phyloP scores from a whole-genome alignment of 2,797 vertebrate genomes.

The Pteropus rufus region DNA sequence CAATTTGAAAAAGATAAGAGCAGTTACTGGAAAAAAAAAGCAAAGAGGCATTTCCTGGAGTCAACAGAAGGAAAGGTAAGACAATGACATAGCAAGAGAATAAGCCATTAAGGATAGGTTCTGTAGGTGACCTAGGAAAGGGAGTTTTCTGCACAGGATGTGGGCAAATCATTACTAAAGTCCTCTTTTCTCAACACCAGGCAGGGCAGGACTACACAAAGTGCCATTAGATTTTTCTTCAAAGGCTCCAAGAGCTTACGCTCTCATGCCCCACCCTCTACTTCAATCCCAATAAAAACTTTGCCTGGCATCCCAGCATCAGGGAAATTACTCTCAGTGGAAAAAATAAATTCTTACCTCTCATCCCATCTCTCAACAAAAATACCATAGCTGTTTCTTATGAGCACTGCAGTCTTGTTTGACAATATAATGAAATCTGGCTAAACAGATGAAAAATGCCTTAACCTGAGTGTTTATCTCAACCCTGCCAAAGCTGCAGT shows the following conservation, averaged over 20 bases:
- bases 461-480: constrained; percentile 62
- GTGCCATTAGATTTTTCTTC: not conserved
- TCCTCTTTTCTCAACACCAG: not conserved
- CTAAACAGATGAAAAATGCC: constrained; percentile 51
- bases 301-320: not conserved
- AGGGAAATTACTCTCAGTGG: not conserved
- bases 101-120: not conserved
- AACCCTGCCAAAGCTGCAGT: not conserved
- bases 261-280: not conserved
- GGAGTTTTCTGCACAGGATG: not conserved
- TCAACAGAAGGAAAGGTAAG: not conserved
- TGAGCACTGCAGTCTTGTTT: not conserved
- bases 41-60: not conserved
- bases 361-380: not conserved
- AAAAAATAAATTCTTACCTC: not conserved
- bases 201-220: rapidly evolving
- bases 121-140: not conserved
- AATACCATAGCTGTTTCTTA: not conserved
- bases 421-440: constrained; percentile 59
- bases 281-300: not conserved
- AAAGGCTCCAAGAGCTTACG: not conserved
- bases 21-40: not conserved
- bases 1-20: not conserved
- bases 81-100: not conserved
- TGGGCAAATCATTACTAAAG: not conserved